phyloP scores from a whole-genome alignment of 2,797 vertebrate genomes.

The Sebastes variabilis region DNA sequence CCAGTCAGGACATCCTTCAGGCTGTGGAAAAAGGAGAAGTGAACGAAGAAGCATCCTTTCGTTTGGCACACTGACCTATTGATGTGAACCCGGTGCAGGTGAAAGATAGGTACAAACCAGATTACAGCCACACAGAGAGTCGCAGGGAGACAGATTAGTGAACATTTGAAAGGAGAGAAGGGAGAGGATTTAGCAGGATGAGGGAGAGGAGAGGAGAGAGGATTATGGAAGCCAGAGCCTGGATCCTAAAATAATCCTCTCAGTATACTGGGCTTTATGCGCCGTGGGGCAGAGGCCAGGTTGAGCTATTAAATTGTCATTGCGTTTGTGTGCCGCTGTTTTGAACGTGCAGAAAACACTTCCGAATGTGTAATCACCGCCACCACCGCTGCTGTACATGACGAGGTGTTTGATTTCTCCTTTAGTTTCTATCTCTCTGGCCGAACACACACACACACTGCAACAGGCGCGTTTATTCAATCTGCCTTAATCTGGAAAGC shows the following conservation, averaged over 20 bases:
- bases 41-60: neutral
- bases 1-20: neutral
- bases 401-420: constrained; percentile 8
- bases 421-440: neutral
- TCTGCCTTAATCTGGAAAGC: constrained; percentile 73
- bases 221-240: constrained; percentile 80
- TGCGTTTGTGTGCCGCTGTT: constrained; percentile 10
- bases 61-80: constrained; percentile 66
- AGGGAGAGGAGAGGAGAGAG: constrained; percentile 75
- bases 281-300: constrained; percentile 41
- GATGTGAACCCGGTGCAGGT: constrained; percentile 59
- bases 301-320: constrained; percentile 42
- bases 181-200: constrained; percentile 80
- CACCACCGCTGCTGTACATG: neutral
- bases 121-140: constrained; percentile 72
- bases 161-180: constrained; percentile 80
- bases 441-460: neutral
- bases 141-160: constrained; percentile 76
- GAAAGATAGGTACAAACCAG: constrained; percentile 73
- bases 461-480: constrained; percentile 12
- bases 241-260: constrained; percentile 85
- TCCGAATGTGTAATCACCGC: neutral
- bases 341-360: constrained; percentile 30
- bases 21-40: neutral
- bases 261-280: constrained; percentile 71